phyloP scores from a whole-genome alignment of 2,888 invertebrate species.

The Sisyra terminalis region DNA sequence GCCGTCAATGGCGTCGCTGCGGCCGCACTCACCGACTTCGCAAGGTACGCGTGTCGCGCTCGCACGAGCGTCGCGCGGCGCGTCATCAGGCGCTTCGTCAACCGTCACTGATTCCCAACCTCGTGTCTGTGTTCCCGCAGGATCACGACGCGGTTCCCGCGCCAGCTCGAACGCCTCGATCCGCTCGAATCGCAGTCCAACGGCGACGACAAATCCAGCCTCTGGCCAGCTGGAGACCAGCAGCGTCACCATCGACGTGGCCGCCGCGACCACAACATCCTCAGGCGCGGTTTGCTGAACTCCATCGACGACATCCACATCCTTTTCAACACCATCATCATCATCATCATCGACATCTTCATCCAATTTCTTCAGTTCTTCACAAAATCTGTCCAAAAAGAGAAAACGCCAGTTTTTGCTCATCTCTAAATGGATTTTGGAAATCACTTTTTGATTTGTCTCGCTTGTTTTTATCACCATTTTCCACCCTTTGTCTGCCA shows the following conservation, averaged over 20 bases:
- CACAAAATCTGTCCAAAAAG: no score
- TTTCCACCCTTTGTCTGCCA: no score
- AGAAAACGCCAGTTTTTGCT: no score
- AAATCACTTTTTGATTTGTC: no score
- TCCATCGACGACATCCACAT: conserved; percentile 65
- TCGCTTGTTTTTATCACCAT: no score
- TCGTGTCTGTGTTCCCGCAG: conserved; percentile 16
- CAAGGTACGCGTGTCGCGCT: conserved; percentile 33
- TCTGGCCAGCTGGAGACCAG: not conserved
- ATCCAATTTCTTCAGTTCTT: no score
- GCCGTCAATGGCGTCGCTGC: conserved; percentile 69
- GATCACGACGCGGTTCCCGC: conserved; percentile 53
- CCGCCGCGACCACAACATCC: not conserved
- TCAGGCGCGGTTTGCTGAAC: conserved; percentile 20
- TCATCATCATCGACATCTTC: not conserved
- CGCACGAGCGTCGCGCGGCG: conserved; percentile 9
- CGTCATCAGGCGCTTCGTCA: conserved; percentile 7
- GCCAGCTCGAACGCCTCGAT: conserved; percentile 66
- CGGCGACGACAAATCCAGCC: conserved; percentile 15
- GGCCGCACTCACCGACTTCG: conserved; percentile 61
- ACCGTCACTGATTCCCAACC: conserved; percentile 7
- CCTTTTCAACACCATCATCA: conserved; percentile 33
- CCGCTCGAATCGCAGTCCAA: conserved; percentile 42
- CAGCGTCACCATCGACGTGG: not conserved
- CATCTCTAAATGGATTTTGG: no score